Percentiles rank a stretch among this genome's conserved stretches.
Evolutionary conservation across 2,113 vertebrate genomes (phyloP).

Genomic region (Tonatia bakeri): DNA sequence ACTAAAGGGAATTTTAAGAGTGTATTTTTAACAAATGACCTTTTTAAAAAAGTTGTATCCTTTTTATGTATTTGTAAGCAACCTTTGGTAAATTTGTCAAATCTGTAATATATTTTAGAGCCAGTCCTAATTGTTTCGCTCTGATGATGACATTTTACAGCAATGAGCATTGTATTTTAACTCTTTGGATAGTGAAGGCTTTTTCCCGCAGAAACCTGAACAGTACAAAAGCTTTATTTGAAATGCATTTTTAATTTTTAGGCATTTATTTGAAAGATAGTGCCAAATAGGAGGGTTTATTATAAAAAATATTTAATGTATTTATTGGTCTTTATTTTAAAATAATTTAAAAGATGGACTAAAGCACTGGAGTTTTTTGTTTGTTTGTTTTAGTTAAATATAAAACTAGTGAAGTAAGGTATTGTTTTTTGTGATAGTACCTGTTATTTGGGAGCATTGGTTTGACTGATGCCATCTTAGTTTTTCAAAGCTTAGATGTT

Average conservation of each 20-base stretch:
- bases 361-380: not conserved
- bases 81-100: not conserved
- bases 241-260: not conserved
- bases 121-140: not conserved
- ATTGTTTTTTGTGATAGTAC: not conserved
- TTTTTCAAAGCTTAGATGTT: not conserved
- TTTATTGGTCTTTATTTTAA: not conserved
- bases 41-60: not conserved
- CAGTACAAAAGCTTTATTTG: not conserved
- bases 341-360: not conserved
- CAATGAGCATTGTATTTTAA: not conserved
- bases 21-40: not conserved
- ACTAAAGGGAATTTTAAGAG: not conserved
- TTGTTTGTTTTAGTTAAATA: not conserved
- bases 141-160: not conserved
- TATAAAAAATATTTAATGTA: not conserved
- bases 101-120: not conserved
- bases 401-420: not conserved
- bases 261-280: not conserved
- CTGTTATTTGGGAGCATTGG: not conserved
- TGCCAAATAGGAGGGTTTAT: not conserved
- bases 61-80: not conserved
- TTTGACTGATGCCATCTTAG: not conserved
- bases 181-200: not conserved
- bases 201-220: not conserved